A percentile compares a stretch with the other conserved stretches of the same genome.
Evolutionary conservation across 2,888 invertebrate genomes (phyloP).

Genomic region (Cloeon dipterum): DNA sequence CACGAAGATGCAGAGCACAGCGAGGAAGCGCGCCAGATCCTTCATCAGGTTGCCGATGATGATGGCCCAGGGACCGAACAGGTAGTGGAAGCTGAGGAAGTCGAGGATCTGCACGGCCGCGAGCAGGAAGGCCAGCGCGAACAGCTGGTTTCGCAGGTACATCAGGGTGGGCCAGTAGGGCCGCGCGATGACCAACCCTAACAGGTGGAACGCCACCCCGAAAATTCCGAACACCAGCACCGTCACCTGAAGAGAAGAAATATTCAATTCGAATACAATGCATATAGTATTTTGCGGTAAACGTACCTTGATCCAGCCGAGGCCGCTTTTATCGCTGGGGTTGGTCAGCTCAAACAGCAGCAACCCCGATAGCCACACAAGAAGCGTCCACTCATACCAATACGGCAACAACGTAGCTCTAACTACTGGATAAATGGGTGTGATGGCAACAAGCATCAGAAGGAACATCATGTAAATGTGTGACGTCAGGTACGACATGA

Average conservation of each 20-base stretch:
- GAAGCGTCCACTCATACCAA: conserved; percentile 89
- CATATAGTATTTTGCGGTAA: too few species aligned
- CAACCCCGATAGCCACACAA: conserved; percentile 86
- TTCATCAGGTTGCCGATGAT: conserved; percentile 92
- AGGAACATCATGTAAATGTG: conserved; percentile 94
- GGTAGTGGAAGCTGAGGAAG: conserved; percentile 94
- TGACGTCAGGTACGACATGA: conserved; percentile 97
- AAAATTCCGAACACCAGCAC: conserved; percentile 72
- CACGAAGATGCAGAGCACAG: conserved; percentile 92
- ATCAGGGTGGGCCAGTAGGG: conserved; percentile 66
- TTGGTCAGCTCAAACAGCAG: conserved; percentile 91
- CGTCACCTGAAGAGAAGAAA: conserved; percentile 32
- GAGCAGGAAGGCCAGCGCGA: conserved; percentile 81
- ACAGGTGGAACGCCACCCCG: conserved; percentile 71
- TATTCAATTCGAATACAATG: too few species aligned
- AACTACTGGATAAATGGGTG: conserved; percentile 65
- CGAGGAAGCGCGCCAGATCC: conserved; percentile 87
- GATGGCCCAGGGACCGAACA: conserved; percentile 99
- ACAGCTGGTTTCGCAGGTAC: conserved; percentile 90
- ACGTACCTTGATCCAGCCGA: conserved; percentile 65
- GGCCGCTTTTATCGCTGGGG: conserved; percentile 89
- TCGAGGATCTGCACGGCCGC: conserved; percentile 95
- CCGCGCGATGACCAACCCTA: conserved; percentile 40
- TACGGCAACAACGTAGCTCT: conserved; percentile 53
- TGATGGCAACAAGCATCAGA: conserved; percentile 70